Conservation (phyloP, 2,888 invertebrate species). For the Archips xylosteana region DNA sequence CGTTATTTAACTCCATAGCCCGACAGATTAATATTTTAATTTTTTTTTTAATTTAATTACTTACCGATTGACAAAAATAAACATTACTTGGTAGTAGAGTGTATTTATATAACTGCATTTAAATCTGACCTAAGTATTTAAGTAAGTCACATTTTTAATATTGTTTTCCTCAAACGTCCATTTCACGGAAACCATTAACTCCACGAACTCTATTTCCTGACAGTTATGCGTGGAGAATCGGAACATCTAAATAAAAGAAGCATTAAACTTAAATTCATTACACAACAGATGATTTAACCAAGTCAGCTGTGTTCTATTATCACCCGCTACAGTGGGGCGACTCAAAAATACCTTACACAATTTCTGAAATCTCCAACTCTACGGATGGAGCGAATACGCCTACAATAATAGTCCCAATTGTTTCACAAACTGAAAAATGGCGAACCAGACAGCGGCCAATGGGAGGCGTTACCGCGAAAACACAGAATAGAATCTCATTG, state of each 20-base stretch:
- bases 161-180: neutral
- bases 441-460: conserved; percentile 75
- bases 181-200: conserved; percentile 35
- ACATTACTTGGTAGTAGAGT: too few species aligned
- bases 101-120: too few species aligned
- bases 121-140: neutral
- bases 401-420: conserved; percentile 78
- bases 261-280: conserved; percentile 52
- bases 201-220: conserved; percentile 29
- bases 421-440: conserved; percentile 81
- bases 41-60: too few species aligned
- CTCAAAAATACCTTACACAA: conserved; percentile 66
- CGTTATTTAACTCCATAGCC: too few species aligned
- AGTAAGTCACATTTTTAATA: neutral
- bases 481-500: conserved; percentile 60
- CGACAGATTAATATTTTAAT: too few species aligned
- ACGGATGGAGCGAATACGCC: conserved; percentile 61
- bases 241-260: conserved; percentile 23
- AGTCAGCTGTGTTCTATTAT: conserved; percentile 66
- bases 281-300: conserved; percentile 62
- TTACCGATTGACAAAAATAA: too few species aligned
- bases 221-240: conserved; percentile 10
- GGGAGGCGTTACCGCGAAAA: conserved; percentile 72
- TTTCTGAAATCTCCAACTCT: conserved; percentile 64
- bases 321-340: conserved; percentile 53